A percentile compares a stretch with the other conserved stretches of the same genome.
phyloP scores from a whole-genome alignment of 1,140 invertebrate species.

The Glossosoma conforme region DNA sequence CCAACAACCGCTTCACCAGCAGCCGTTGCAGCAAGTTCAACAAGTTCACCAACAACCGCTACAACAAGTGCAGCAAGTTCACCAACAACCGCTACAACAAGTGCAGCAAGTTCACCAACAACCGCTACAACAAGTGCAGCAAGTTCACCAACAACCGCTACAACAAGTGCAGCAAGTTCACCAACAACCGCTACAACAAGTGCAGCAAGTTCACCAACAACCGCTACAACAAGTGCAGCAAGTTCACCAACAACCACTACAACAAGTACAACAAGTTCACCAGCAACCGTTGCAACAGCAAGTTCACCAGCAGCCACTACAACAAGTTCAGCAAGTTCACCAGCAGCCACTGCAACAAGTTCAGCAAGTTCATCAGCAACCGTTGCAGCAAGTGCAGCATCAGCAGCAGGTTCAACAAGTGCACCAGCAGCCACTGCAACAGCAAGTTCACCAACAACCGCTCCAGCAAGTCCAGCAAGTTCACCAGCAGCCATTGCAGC shows the following conservation, averaged over 20 bases:
- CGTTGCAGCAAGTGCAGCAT: not conserved
- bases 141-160: constrained; percentile 3
- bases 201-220: constrained; percentile 1
- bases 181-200: constrained; percentile 12
- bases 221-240: constrained; percentile 4
- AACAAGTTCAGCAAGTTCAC: not conserved
- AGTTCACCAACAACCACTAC: constrained; percentile 32
- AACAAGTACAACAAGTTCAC: not conserved
- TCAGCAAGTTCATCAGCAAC: not conserved
- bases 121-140: not conserved
- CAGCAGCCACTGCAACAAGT: constrained; percentile 8
- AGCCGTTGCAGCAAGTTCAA: too few species aligned
- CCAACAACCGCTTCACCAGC: constrained; percentile 32
- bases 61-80: constrained; percentile 26
- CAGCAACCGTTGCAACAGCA: constrained; percentile 32
- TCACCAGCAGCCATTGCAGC: constrained; percentile 22
- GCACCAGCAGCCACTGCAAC: constrained; percentile 2
- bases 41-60: not conserved
- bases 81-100: constrained; percentile 25
- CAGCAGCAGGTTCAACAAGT: constrained; percentile 1
- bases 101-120: constrained; percentile 5
- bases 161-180: constrained; percentile 1
- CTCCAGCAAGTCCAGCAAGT: constrained; percentile 33
- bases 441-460: constrained; percentile 4
- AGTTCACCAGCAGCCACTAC: constrained; percentile 26